Percentiles rank a stretch among this genome's conserved stretches.
Evolutionary conservation across 1,140 invertebrate genomes (phyloP).

Genomic region (Atopsyche davidsoni): DNA sequence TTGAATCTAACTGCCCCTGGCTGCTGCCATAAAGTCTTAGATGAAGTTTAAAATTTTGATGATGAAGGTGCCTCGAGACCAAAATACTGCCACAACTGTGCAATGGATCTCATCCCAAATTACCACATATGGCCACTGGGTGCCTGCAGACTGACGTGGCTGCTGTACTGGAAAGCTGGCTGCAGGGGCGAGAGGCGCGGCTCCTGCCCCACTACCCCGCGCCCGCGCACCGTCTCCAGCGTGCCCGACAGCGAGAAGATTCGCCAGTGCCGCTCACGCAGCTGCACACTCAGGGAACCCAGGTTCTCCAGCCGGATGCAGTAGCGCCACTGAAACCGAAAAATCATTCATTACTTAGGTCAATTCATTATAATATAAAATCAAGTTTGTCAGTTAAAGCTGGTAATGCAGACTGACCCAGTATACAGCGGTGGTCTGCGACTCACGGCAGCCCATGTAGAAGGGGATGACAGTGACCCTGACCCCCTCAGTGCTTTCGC

Average conservation of each 20-base stretch:
- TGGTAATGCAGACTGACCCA: constrained; percentile 60
- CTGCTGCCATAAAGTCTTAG: too few relatives aligned
- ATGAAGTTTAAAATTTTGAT: too few relatives aligned
- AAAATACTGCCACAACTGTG: too few relatives aligned
- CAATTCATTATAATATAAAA: background rate
- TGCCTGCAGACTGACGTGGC: constrained; percentile 92
- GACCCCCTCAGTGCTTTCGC: constrained; percentile 94
- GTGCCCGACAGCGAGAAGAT: constrained; percentile 94
- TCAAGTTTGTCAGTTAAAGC: constrained; percentile 11
- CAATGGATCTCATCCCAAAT: too few relatives aligned
- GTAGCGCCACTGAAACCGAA: constrained; percentile 74
- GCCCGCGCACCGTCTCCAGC: constrained; percentile 86
- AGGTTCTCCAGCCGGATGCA: constrained; percentile 94
- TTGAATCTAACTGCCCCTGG: too few relatives aligned
- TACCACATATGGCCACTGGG: constrained; percentile 99
- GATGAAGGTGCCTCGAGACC: too few relatives aligned
- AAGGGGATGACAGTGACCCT: constrained; percentile 96
- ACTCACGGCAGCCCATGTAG: constrained; percentile 90
- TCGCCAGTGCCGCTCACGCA: constrained; percentile 92
- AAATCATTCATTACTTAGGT: constrained; percentile 1
- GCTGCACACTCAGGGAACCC: constrained; percentile 79
- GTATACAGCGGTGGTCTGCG: constrained; percentile 82
- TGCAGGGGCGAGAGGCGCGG: constrained; percentile 79
- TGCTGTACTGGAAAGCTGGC: constrained; percentile 96
- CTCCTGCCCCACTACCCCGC: constrained; percentile 94